Evolutionary conservation across 2,113 vertebrate species (phyloP).

Genomic region (Lagenorhynchus albirostris): DNA sequence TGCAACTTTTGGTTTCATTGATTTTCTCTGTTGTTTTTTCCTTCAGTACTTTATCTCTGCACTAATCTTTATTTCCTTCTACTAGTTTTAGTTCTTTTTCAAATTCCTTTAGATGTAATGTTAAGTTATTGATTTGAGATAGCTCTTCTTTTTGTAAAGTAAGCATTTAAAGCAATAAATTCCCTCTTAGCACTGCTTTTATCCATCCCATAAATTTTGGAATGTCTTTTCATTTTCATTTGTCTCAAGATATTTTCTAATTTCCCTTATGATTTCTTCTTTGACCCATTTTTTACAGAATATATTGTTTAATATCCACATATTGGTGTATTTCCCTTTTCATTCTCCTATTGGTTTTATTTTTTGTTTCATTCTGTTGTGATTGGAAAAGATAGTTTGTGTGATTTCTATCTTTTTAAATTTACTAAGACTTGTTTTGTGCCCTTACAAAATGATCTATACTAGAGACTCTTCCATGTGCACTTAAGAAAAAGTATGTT

Average conservation of each 20-base stretch:
- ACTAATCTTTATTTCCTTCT: not conserved
- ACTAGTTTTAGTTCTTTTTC: not conserved
- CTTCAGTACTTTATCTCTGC: not conserved
- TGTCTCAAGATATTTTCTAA: not conserved
- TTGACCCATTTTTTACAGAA: not conserved
- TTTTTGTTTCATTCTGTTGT: not conserved
- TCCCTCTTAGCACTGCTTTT: not conserved
- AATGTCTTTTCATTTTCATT: not conserved
- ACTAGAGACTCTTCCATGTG: not conserved
- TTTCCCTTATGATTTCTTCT: not conserved
- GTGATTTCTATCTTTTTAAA: not conserved
- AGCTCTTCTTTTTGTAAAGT: not conserved
- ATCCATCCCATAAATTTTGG: not conserved
- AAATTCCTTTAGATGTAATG: not conserved
- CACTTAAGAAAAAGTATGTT: not conserved
- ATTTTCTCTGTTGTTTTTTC: not conserved
- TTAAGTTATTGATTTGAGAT: not conserved
- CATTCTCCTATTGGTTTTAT: not conserved
- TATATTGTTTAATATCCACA: not conserved
- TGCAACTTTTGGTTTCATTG: not conserved
- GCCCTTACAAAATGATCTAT: not conserved
- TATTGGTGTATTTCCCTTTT: not conserved
- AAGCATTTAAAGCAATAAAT: not conserved
- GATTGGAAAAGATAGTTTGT: not conserved
- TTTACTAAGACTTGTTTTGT: not conserved